phyloP scores from a whole-genome alignment of 1,140 invertebrate species.

The Eurosta solidaginis region DNA sequence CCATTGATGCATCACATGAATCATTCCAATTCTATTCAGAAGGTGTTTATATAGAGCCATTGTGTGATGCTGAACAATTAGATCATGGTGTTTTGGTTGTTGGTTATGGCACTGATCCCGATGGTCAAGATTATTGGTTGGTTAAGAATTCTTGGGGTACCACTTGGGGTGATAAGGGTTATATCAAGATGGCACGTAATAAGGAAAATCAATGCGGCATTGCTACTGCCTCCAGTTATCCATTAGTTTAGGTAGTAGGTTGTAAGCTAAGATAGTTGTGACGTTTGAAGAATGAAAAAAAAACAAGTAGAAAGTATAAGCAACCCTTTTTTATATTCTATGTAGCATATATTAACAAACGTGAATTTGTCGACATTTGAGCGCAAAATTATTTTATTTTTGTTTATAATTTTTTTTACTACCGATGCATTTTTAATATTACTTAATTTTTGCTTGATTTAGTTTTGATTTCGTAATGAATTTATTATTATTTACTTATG shows the following conservation, averaged over 20 bases:
- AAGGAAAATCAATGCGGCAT: conserved; percentile 88
- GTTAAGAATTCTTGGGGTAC: conserved; percentile 79
- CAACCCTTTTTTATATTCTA: neutral
- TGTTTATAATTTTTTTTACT: neutral
- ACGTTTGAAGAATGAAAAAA: neutral
- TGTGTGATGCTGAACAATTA: conserved; percentile 72
- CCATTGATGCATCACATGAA: conserved; percentile 89
- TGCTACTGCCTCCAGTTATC: conserved; percentile 80
- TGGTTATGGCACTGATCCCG: conserved; percentile 69
- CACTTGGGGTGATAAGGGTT: conserved; percentile 84
- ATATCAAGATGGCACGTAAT: conserved; percentile 89
- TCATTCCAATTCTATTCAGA: conserved; percentile 70
- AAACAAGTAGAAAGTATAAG: neutral
- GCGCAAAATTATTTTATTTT: neutral
- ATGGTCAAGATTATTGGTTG: conserved; percentile 66
- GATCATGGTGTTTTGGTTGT: conserved; percentile 83
- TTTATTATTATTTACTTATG: neutral
- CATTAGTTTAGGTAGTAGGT: conserved; percentile 70
- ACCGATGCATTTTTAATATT: neutral
- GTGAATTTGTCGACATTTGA: neutral
- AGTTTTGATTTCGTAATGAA: neutral
- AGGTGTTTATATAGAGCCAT: conserved; percentile 68
- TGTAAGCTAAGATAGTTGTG: neutral
- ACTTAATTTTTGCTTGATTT: neutral
- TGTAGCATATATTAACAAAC: neutral